These are phyloP conservation scores for Plemyria rubiginata DNA, from an alignment of 2,888 invertebrate genomes.

Conservation along the genomic window DNA sequence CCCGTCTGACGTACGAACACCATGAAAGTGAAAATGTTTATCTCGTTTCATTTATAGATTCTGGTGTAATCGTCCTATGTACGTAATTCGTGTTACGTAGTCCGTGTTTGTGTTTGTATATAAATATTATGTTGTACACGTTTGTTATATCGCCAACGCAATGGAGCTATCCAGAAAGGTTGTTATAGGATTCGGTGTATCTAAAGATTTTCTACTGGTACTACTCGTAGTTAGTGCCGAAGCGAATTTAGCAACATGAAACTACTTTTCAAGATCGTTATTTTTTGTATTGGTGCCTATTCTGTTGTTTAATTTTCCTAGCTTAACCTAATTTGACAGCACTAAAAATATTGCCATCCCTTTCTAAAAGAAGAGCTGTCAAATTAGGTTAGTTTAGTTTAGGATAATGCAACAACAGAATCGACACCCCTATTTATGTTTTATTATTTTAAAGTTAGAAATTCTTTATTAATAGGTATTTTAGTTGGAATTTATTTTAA, in stretches of 20 bases:
- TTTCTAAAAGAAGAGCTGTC: too few species aligned
- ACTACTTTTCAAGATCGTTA: not conserved
- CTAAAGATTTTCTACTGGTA: not conserved
- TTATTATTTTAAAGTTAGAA: too few species aligned
- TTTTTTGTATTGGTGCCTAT: too few species aligned
- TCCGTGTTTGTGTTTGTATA: constrained; percentile 31
- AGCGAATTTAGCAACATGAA: not conserved
- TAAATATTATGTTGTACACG: constrained; percentile 22
- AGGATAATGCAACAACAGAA: too few species aligned
- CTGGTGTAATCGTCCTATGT: constrained; percentile 63
- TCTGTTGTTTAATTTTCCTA: too few species aligned
- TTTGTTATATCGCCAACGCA: constrained; percentile 44
- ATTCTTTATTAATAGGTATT: too few species aligned
- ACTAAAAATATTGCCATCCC: too few species aligned
- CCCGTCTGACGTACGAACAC: constrained; percentile 63
- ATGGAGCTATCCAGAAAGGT: constrained; percentile 17
- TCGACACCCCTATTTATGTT: too few species aligned
- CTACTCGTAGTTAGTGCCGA: too few species aligned
- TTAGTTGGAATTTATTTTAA: too few species aligned
- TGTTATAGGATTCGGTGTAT: not conserved
- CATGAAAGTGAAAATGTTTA: constrained; percentile 64
- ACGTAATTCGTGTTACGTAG: constrained; percentile 66
- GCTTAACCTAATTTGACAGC: too few species aligned
- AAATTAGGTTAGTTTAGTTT: too few species aligned
- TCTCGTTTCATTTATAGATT: constrained; percentile 67